Conservation (phyloP, 1,140 invertebrate species). For the Micrasema minimum region DNA sequence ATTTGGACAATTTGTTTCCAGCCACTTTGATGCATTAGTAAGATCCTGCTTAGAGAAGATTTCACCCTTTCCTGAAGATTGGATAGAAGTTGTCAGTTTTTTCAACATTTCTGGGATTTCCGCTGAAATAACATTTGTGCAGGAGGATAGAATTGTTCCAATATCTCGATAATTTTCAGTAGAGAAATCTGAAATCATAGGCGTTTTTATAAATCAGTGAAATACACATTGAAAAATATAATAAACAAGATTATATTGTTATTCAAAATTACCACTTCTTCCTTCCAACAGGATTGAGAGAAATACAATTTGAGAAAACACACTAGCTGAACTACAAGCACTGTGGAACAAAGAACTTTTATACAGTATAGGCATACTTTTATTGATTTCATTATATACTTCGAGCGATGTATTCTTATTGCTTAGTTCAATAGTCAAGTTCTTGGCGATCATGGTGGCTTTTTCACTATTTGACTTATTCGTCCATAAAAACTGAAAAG, state of each 20-base stretch:
- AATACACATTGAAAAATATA: too few species aligned
- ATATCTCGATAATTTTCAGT: slow-evolving; percentile 72
- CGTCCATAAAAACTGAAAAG: slow-evolving; percentile 49
- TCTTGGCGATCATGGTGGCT: slow-evolving; percentile 54
- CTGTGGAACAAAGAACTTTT: slow-evolving; percentile 58
- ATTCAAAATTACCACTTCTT: slow-evolving; percentile 59
- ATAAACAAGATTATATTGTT: neutral
- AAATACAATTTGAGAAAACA: slow-evolving; percentile 67
- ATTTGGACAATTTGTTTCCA: slow-evolving; percentile 67
- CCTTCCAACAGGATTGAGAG: slow-evolving; percentile 67
- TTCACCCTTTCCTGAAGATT: slow-evolving; percentile 60
- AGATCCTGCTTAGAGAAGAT: slow-evolving; percentile 68
- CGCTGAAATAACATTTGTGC: slow-evolving; percentile 74
- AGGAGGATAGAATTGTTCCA: slow-evolving; percentile 72
- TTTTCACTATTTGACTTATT: slow-evolving; percentile 54
- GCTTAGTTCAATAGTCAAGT: slow-evolving; percentile 56
- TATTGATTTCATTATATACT: slow-evolving; percentile 59
- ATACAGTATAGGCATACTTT: slow-evolving; percentile 50
- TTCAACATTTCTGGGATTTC: slow-evolving; percentile 71
- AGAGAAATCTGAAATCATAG: slow-evolving; percentile 67
- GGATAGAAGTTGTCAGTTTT: slow-evolving; percentile 67
- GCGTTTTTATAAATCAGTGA: too few species aligned
- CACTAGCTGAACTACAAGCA: slow-evolving; percentile 60
- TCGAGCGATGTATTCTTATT: slow-evolving; percentile 51
- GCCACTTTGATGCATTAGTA: slow-evolving; percentile 69